These are phyloP conservation scores for Nasonia giraulti DNA, from an alignment of 1,140 invertebrate species.

Conservation along the genomic window DNA sequence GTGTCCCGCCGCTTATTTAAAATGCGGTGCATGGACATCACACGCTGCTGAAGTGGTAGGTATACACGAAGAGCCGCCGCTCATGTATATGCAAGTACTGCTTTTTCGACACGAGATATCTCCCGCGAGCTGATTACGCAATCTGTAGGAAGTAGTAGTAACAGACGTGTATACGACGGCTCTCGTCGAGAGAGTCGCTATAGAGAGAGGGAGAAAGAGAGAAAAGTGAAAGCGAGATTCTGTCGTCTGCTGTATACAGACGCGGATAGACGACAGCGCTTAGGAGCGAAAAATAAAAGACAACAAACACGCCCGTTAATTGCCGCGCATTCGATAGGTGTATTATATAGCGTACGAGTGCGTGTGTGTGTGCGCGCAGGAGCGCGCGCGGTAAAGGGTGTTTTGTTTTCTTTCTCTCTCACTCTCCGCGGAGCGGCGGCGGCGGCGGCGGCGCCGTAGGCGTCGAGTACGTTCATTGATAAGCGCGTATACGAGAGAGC, in stretches of 20 bases:
- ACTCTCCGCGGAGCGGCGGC: background rate
- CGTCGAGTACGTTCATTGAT: slow-evolving; percentile 72
- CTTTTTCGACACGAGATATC: no score
- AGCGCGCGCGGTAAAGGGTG: background rate
- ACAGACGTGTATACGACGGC: background rate
- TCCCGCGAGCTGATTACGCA: no score
- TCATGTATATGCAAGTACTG: no score
- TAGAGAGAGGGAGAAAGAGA: background rate
- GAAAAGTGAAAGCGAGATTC: background rate
- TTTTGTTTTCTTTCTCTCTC: slow-evolving; percentile 10
- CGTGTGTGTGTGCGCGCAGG: no score
- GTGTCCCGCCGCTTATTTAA: no score
- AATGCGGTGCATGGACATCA: no score
- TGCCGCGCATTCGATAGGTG: background rate
- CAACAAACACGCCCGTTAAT: background rate
- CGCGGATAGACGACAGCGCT: no score
- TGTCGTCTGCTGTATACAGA: background rate
- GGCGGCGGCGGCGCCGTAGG: slow-evolving; percentile 55
- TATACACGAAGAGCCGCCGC: no score
- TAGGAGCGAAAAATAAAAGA: background rate
- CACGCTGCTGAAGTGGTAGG: no score
- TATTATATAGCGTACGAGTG: background rate
- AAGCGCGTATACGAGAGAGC: slow-evolving; percentile 61
- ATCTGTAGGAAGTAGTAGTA: no score
- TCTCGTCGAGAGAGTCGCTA: no score